Conservation (phyloP, 1,140 invertebrate species). For the Formica selysi region DNA sequence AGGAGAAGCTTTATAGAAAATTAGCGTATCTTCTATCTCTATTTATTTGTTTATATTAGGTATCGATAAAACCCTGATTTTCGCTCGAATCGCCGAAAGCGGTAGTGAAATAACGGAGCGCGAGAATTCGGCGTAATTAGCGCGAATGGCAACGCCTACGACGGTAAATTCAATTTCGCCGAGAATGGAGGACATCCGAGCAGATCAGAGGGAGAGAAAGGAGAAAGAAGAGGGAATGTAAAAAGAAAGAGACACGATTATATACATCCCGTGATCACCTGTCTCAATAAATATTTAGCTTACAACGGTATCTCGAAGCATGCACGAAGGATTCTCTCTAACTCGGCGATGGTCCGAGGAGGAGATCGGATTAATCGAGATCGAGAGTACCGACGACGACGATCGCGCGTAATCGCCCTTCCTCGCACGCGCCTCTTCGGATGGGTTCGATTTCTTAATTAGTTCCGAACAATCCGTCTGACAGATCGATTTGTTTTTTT, state of each 20-base stretch:
- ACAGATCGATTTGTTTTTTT: slow-evolving; percentile 40
- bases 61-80: too few species aligned
- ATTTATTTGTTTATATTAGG: too few species aligned
- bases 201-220: background rate
- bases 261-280: slow-evolving; percentile 37
- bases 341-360: slow-evolving; percentile 5
- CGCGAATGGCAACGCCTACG: slow-evolving; percentile 37
- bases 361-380: slow-evolving; percentile 57
- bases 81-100: background rate
- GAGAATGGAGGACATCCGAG: background rate
- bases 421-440: background rate
- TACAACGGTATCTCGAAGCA: slow-evolving; percentile 28
- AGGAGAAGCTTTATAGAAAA: background rate
- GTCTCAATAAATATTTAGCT: slow-evolving; percentile 62
- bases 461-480: slow-evolving; percentile 64
- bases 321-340: background rate
- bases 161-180: slow-evolving; percentile 63
- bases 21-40: background rate
- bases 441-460: slow-evolving; percentile 72
- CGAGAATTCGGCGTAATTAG: slow-evolving; percentile 53
- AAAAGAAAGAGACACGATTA: background rate
- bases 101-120: background rate
- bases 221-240: too few species aligned
- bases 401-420: background rate
- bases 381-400: slow-evolving; percentile 19